Conservation (phyloP, 2,888 invertebrate species). For the Herminia tarsipennalis region DNA sequence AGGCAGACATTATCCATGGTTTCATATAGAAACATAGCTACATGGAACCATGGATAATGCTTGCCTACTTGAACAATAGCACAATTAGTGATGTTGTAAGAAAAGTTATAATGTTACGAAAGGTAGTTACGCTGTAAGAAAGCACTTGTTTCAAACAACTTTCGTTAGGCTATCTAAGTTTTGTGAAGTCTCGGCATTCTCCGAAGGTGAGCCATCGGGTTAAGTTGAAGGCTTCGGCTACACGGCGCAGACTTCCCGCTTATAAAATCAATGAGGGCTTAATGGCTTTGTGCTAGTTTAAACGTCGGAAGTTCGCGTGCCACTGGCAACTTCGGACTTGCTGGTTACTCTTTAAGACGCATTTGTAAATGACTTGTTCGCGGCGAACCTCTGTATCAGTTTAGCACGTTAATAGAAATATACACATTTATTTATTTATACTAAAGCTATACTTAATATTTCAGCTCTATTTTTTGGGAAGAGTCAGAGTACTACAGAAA, state of each 20-base stretch:
- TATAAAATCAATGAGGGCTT: slow-evolving; percentile 71
- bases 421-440: too few species aligned
- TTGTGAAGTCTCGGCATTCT: slow-evolving; percentile 49
- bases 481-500: too few species aligned
- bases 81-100: slow-evolving; percentile 50
- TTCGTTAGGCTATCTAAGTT: slow-evolving; percentile 68
- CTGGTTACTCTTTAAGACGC: slow-evolving; percentile 41
- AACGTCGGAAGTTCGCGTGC: slow-evolving; percentile 64
- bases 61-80: slow-evolving; percentile 38
- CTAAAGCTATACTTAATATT: too few species aligned
- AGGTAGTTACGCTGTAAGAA: slow-evolving; percentile 48
- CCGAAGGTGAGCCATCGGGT: slow-evolving; percentile 53
- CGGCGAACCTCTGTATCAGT: slow-evolving; percentile 30
- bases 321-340: slow-evolving; percentile 46
- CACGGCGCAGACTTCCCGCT: slow-evolving; percentile 47
- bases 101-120: slow-evolving; percentile 52
- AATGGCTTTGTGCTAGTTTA: slow-evolving; percentile 69
- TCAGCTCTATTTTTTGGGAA: too few species aligned
- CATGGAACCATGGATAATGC: too few species aligned
- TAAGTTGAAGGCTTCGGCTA: slow-evolving; percentile 53
- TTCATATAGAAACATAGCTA: too few species aligned
- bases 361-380: slow-evolving; percentile 48
- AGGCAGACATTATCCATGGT: too few species aligned
- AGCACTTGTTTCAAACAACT: slow-evolving; percentile 62
- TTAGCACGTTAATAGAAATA: slow-evolving; percentile 24